Evolutionary conservation across 1,140 invertebrate species (phyloP).

Genomic region (Cyphomyrmex costatus): DNA sequence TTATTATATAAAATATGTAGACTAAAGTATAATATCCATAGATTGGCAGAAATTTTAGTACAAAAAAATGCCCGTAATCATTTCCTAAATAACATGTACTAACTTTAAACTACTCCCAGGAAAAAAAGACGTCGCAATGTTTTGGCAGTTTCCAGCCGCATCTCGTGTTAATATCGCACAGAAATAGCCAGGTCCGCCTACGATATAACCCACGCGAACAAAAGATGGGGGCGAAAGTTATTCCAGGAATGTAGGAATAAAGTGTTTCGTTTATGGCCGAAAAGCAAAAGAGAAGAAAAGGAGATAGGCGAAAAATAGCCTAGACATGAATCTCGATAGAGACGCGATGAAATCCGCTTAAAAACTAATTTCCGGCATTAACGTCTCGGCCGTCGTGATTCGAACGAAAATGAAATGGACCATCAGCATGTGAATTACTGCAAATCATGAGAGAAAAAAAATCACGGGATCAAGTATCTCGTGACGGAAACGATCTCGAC

Average conservation of each 20-base stretch:
- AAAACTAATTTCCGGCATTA: slow-evolving; percentile 43
- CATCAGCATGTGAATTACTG: background rate
- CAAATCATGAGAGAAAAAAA: background rate
- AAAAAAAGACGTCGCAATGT: background rate
- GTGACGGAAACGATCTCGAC: slow-evolving; percentile 6
- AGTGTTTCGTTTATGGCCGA: slow-evolving; percentile 15
- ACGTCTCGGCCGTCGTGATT: slow-evolving; percentile 6
- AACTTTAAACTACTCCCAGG: background rate
- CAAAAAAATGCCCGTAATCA: background rate
- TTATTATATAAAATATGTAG: background rate
- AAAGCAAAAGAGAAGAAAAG: background rate
- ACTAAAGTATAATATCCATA: background rate
- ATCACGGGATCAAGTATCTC: background rate
- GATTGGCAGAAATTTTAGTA: background rate
- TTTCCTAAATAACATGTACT: slow-evolving; percentile 4
- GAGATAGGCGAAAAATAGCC: background rate
- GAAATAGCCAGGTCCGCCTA: background rate
- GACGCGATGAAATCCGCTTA: background rate
- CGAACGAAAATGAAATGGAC: background rate
- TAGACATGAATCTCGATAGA: slow-evolving; percentile 14
- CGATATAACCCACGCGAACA: background rate
- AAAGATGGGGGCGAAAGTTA: slow-evolving; percentile 25
- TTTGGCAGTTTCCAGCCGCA: background rate
- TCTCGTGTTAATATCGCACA: slow-evolving; percentile 22
- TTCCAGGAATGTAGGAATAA: slow-evolving; percentile 6